phyloP scores from a whole-genome alignment of 1,140 invertebrate genomes.

The Mercenaria mercenaria region DNA sequence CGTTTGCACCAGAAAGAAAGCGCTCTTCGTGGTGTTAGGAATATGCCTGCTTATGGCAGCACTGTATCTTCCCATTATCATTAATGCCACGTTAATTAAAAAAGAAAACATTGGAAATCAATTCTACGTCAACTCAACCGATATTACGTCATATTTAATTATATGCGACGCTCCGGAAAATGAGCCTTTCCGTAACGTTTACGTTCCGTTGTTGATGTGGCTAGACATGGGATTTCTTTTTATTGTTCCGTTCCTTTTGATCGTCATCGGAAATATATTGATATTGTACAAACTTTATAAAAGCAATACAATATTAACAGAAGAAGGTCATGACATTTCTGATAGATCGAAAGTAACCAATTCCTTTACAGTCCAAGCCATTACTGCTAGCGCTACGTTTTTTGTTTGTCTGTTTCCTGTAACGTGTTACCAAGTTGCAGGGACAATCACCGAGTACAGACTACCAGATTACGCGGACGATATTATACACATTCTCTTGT shows the following conservation, averaged over 20 bases:
- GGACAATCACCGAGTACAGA: neutral
- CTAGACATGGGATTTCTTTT: constrained; percentile 35
- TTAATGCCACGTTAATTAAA: neutral
- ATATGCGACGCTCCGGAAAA: neutral
- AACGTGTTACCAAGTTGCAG: neutral
- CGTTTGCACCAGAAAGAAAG: constrained; percentile 39
- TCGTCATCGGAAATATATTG: constrained; percentile 32
- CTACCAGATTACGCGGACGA: neutral
- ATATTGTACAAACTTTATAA: constrained; percentile 51
- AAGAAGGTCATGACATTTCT: constrained; percentile 6
- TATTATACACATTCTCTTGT: constrained; percentile 40
- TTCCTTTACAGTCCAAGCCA: constrained; percentile 45
- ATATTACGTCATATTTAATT: neutral
- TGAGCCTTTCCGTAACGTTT: neutral
- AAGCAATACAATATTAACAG: constrained; percentile 2
- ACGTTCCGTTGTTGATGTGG: constrained; percentile 47
- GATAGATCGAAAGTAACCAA: constrained; percentile 15
- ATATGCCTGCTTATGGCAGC: constrained; percentile 14
- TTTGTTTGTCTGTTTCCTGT: constrained; percentile 29
- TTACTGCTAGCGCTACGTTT: constrained; percentile 45
- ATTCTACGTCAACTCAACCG: neutral
- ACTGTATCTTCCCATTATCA: constrained; percentile 17
- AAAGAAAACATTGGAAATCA: neutral
- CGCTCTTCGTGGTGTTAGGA: neutral
- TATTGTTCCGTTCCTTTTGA: constrained; percentile 24